Conservation (phyloP, 53 echinoderm and acorn worm genomes). For the Patiria pectinifera region DNA sequence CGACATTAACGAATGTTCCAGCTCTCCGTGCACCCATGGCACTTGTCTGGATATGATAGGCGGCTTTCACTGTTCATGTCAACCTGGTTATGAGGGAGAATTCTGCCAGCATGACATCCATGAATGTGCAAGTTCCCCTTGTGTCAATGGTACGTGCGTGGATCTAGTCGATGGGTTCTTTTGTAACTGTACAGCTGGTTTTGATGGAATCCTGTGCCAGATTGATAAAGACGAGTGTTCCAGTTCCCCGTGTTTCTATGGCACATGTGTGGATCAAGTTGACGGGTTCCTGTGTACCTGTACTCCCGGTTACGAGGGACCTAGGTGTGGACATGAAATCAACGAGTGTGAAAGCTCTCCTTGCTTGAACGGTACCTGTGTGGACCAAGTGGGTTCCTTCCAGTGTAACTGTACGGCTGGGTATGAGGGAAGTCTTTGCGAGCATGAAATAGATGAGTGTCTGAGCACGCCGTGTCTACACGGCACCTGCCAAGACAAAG, state of each 20-base stretch:
- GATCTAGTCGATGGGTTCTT: conserved; percentile 16
- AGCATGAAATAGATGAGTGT: conserved; percentile 17
- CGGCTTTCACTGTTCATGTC: not conserved
- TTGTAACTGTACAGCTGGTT: conserved; percentile 40
- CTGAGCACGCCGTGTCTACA: conserved; percentile 5
- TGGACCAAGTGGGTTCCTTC: not conserved
- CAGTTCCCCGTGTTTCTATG: conserved; percentile 33
- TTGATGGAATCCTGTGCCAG: conserved; percentile 25
- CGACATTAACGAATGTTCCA: conserved; percentile 17
- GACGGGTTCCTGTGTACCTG: conserved; percentile 34
- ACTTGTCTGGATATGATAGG: not conserved
- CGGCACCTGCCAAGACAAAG: not conserved
- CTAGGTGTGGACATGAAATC: conserved; percentile 9
- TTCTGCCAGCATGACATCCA: not conserved
- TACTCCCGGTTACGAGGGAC: conserved; percentile 50
- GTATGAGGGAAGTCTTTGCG: not conserved
- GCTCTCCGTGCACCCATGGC: conserved; percentile 25
- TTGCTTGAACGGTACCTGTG: conserved; percentile 26
- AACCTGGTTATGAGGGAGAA: not conserved
- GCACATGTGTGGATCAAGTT: not conserved
- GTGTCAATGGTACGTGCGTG: conserved; percentile 1
- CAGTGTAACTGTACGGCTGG: conserved; percentile 18
- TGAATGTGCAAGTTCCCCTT: not conserved
- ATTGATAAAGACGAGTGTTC: conserved; percentile 24
- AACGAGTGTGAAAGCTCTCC: conserved; percentile 29